phyloP scores from a whole-genome alignment of 2,888 invertebrate species.

The Coelinius sp. region DNA sequence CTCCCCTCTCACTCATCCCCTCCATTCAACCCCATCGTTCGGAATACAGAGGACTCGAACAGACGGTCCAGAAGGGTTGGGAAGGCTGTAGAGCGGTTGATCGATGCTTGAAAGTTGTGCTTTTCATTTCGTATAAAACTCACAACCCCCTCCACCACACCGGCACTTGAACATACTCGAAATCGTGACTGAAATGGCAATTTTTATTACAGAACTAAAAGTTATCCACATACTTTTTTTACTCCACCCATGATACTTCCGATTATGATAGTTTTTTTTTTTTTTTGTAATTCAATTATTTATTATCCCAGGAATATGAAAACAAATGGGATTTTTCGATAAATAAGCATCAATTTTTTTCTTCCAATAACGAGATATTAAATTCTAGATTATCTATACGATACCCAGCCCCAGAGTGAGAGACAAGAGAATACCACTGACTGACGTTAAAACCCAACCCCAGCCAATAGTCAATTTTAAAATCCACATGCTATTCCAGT shows the following conservation, averaged over 20 bases:
- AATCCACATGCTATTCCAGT: neutral
- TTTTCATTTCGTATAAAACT: slow-evolving; percentile 31
- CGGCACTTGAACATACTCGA: slow-evolving; percentile 10
- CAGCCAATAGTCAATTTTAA: neutral
- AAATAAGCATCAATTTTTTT: neutral
- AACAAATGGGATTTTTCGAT: neutral
- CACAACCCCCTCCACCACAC: neutral
- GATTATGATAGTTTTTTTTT: slow-evolving; percentile 5
- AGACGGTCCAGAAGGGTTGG: neutral
- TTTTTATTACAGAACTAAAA: neutral
- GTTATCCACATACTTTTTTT: neutral
- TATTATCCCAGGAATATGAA: neutral
- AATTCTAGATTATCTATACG: neutral
- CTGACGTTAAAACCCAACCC: neutral
- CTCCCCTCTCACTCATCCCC: neutral
- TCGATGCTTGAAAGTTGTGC: slow-evolving; percentile 35
- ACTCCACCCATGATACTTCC: neutral
- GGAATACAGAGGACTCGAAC: neutral
- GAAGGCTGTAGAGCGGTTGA: slow-evolving; percentile 21
- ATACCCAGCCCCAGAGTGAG: neutral
- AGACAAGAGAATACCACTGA: neutral
- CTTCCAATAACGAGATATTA: neutral
- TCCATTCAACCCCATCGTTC: neutral
- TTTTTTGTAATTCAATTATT: too few relatives aligned
- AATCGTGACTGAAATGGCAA: slow-evolving; percentile 20